Conservation (phyloP, 23 tunicate genomes). For the Trididemnum nubilum region DNA sequence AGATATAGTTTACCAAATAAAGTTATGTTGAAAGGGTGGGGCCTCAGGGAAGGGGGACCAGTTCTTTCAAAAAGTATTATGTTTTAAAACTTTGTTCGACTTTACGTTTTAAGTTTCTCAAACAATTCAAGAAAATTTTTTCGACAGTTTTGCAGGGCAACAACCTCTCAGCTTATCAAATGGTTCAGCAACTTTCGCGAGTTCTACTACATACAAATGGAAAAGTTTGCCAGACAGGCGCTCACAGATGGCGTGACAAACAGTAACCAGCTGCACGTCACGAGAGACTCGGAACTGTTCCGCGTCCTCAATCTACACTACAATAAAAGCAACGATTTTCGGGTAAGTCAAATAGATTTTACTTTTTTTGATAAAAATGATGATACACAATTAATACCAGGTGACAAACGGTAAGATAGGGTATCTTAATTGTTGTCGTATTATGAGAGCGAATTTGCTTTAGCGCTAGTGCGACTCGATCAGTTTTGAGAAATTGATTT, state of each 20-base stretch:
- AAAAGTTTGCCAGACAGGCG: constrained; percentile 90
- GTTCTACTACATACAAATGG: constrained; percentile 98
- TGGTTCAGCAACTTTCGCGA: constrained; percentile 99
- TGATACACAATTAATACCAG: neutral
- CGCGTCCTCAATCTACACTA: constrained; percentile 88
- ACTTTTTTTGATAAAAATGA: neutral
- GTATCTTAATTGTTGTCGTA: neutral
- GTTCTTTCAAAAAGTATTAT: too few species aligned
- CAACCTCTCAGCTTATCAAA: constrained; percentile 95
- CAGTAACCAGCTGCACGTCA: constrained; percentile 48
- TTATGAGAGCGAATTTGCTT: too few species aligned
- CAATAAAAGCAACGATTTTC: constrained; percentile 96
- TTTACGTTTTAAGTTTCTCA: too few species aligned
- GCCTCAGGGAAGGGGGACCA: too few species aligned
- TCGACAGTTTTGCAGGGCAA: constrained; percentile 82
- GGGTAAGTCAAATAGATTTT: constrained; percentile 42
- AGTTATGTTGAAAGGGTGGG: too few species aligned
- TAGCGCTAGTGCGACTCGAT: too few species aligned
- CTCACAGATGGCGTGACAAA: constrained; percentile 67
- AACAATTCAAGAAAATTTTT: too few species aligned
- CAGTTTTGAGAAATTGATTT: too few species aligned
- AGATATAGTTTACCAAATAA: too few species aligned
- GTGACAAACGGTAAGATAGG: neutral
- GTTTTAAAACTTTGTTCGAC: too few species aligned
- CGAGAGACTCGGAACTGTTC: constrained; percentile 85